Evolutionary conservation across 2,113 vertebrate species (phyloP).

Genomic region (Megalops atlanticus): DNA sequence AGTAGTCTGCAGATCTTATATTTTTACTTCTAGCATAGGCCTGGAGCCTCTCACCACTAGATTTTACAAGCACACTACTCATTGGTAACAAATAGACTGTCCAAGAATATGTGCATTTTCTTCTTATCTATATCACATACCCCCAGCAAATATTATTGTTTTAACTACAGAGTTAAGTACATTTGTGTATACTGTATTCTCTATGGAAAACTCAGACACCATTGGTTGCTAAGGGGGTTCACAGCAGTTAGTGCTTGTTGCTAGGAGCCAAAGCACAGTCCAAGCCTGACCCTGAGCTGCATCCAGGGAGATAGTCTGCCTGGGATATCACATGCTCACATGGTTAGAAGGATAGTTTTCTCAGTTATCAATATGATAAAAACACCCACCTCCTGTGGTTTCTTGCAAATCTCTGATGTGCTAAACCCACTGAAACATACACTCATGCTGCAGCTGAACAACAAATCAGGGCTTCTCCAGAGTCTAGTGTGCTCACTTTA

Average conservation of each 20-base stretch:
- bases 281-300: conserved; percentile 6
- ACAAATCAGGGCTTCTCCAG: background rate
- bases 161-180: conserved; percentile 7
- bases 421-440: background rate
- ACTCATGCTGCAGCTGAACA: background rate
- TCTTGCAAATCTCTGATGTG: background rate
- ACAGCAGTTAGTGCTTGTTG: conserved; percentile 1
- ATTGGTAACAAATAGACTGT: background rate
- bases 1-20: too few relatives aligned
- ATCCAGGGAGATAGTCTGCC: conserved; percentile 2
- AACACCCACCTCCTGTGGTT: background rate
- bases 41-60: background rate
- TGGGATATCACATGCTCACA: background rate
- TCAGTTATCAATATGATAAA: background rate
- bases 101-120: too few relatives aligned
- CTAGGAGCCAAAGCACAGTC: conserved; percentile 16
- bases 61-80: background rate
- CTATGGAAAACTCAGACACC: background rate
- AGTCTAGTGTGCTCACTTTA: background rate
- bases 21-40: background rate
- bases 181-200: background rate
- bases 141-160: background rate
- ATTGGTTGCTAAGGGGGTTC: conserved; percentile 20
- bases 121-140: too few relatives aligned
- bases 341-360: background rate